Evolutionary conservation across 2,113 vertebrate species (phyloP), one percentile per base, ranked within the genome.

Genomic region (Pantherophis guttatus): DNA sequence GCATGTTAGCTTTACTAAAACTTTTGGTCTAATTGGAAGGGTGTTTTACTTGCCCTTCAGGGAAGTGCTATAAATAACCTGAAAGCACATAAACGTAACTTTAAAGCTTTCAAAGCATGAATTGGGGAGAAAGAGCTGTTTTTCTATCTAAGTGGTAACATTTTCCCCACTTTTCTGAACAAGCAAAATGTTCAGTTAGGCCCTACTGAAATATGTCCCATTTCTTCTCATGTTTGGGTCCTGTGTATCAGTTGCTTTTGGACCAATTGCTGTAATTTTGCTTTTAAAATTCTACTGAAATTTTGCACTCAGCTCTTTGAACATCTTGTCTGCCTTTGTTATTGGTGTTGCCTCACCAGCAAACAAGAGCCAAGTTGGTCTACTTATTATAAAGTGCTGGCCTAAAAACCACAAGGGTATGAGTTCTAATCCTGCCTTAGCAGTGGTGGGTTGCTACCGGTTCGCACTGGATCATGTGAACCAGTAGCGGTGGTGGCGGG

Each of bases 21-120:
- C 7, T 33, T 17, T 81, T 57, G 44, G 57, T 44, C n/a, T 13
- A 17, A 58, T 65, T 33, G 2, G 0, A 0, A 59, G 48, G 70
- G 21, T 3, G 6, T 55, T 88, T 17, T 26, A 90, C 70, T 23
- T 53, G 8, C 44, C 0, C 5, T 15, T 92, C 50, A 54, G 93
- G 85, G 87, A 90, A 87, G 39, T 94, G 62, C 91, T 91, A 0
- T 5, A 50, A 65, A 62, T 89, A 89, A 86, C 24, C 65, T 59
- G 39, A 33, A 93, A 87, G 39, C 81, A 62, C 54, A 8, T 19
- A 48, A 75, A 29, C 2, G 5, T 52, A 50, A 23, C n/a, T 88
- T 87, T 44, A 48, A 5, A 8, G 0, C 12, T 86, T 75, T 52
- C 39, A 70, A 29, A 53, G 86, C 13, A 26, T 0, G 88, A 81